A percentile compares a stretch with the other conserved stretches of the same genome.
phyloP scores from a whole-genome alignment of 2,113 vertebrate species.

The Corythornis vintsioides region DNA sequence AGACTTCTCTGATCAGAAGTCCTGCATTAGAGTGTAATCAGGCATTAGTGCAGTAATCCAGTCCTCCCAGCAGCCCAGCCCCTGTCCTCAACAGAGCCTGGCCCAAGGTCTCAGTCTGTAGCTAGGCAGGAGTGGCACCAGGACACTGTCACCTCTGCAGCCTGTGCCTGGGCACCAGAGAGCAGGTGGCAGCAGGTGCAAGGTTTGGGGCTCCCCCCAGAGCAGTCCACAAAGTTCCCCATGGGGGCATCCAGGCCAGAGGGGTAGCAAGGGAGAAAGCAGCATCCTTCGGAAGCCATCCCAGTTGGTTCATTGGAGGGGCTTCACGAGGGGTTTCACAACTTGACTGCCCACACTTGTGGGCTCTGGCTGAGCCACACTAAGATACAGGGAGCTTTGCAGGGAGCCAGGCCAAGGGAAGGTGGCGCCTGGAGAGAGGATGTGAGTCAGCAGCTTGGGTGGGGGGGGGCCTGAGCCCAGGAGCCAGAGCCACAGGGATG shows the following conservation, averaged over 20 bases:
- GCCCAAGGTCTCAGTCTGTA: background rate
- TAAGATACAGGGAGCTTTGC: background rate
- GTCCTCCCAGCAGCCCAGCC: background rate
- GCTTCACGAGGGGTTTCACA: background rate
- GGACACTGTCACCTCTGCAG: background rate
- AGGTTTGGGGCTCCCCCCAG: background rate
- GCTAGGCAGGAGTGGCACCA: background rate
- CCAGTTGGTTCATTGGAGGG: background rate
- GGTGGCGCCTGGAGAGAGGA: conserved; percentile 10
- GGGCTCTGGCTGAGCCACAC: background rate
- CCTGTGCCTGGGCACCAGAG: background rate
- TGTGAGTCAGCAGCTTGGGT: conserved; percentile 55
- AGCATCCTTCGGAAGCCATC: background rate
- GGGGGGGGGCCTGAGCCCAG: background rate
- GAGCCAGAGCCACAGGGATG: accelerated
- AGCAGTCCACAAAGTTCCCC: background rate
- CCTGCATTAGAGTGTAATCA: conserved; percentile 59
- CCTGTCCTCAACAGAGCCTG: background rate
- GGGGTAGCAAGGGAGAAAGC: background rate
- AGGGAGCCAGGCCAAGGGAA: conserved; percentile 12
- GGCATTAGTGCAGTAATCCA: conserved; percentile 54
- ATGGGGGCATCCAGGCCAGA: background rate
- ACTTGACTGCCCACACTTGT: background rate
- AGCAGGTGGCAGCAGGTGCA: background rate
- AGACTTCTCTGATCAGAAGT: background rate